Evolutionary conservation across 2,888 invertebrate species (phyloP).

Genomic region (Melinaea marsaeus): DNA sequence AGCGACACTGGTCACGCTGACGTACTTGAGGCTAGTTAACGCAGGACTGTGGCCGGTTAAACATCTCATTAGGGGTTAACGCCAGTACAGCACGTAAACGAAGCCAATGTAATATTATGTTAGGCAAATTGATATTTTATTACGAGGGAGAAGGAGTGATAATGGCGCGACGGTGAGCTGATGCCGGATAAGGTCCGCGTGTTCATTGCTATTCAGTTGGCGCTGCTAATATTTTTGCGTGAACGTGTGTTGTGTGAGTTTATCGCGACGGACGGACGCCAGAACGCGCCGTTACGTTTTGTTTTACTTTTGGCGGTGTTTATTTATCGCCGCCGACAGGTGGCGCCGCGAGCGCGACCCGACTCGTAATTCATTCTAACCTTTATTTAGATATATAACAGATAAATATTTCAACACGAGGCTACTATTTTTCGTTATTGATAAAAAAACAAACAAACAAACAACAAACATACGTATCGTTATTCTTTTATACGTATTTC

Average conservation of each 20-base stretch:
- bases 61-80: slow-evolving; percentile 31
- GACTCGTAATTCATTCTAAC: slow-evolving; percentile 61
- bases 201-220: slow-evolving; percentile 60
- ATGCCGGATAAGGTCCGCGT: slow-evolving; percentile 30
- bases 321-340: slow-evolving; percentile 66
- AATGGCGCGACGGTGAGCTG: slow-evolving; percentile 22
- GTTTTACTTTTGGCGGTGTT: slow-evolving; percentile 47
- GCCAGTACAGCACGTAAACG: slow-evolving; percentile 18
- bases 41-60: slow-evolving; percentile 21
- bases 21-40: slow-evolving; percentile 19
- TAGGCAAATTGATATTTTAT: slow-evolving; percentile 27
- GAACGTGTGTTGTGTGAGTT: slow-evolving; percentile 39
- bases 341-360: slow-evolving; percentile 64
- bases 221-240: slow-evolving; percentile 54
- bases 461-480: too few species aligned
- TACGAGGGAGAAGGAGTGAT: slow-evolving; percentile 20
- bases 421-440: not conserved
- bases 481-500: not conserved
- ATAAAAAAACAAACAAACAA: not conserved
- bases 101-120: slow-evolving; percentile 13
- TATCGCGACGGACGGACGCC: slow-evolving; percentile 33
- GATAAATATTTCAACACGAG: slow-evolving; percentile 19
- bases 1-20: slow-evolving; percentile 3
- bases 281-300: slow-evolving; percentile 35
- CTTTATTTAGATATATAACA: slow-evolving; percentile 46